Conservation (phyloP, 2,888 invertebrate species). For the Cheilosia urbana region DNA sequence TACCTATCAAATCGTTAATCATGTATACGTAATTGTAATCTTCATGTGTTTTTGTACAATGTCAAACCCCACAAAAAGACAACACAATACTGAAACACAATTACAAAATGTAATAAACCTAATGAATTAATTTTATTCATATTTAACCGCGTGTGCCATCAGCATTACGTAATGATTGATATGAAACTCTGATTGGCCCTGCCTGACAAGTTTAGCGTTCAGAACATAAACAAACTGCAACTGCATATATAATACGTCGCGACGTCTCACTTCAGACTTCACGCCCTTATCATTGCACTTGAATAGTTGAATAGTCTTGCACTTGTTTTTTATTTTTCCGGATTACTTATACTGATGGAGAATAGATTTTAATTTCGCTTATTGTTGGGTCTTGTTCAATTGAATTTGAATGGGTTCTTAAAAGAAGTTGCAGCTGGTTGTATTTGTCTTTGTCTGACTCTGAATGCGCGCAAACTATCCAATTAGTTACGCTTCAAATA, state of each 20-base stretch:
- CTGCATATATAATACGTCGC: neutral
- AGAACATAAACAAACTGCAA: slow-evolving; percentile 28
- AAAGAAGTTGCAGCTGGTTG: slow-evolving; percentile 39
- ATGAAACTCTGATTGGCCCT: slow-evolving; percentile 13
- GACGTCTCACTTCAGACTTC: slow-evolving; percentile 27
- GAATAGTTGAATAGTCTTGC: slow-evolving; percentile 20
- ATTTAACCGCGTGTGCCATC: slow-evolving; percentile 15
- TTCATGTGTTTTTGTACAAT: neutral
- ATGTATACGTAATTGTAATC: neutral
- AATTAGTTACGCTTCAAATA: slow-evolving; percentile 19
- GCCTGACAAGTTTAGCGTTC: slow-evolving; percentile 4
- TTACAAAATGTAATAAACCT: neutral
- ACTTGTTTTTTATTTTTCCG: neutral
- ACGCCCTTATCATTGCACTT: slow-evolving; percentile 35
- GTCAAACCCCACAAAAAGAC: slow-evolving; percentile 10
- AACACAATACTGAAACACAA: neutral
- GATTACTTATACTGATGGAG: neutral
- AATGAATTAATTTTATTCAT: slow-evolving; percentile 7
- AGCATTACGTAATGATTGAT: slow-evolving; percentile 26
- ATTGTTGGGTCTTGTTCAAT: slow-evolving; percentile 27
- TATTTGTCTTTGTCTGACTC: too few relatives aligned
- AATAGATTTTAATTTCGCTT: slow-evolving; percentile 22
- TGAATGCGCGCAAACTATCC: slow-evolving; percentile 8
- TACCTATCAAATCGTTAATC: neutral
- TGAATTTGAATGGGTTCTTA: slow-evolving; percentile 29